Base-by-base conservation (phyloP, 2,797 vertebrate genomes). In the Arremon aurantiirostris region DNA sequence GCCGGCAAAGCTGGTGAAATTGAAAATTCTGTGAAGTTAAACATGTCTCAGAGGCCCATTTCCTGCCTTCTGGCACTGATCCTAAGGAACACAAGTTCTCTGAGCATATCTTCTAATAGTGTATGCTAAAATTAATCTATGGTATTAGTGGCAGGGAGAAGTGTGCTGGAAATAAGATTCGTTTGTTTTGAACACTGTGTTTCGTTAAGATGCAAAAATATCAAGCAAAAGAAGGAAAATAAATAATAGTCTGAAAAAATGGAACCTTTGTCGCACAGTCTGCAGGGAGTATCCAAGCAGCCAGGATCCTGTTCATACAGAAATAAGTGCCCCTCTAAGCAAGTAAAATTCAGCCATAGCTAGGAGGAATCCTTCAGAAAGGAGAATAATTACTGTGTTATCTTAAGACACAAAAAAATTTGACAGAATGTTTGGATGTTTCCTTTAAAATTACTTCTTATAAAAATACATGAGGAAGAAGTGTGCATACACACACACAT, bases 111-210 rank as follows among this genome's bases (percentile, higher is more conserved):
- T 81, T 90, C 70, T 87, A 90, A 84, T 71, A 61, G 12, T 30
- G 20, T 27, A 23, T 44, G 35, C 24, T 80, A 78, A 82, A 95
- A 93, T 76, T 76, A 72, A 27, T 64, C 34, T 77, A 56, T 47
- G 79, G 49, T 57, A 82, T 82, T 65, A 64, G 84, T 46, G 82
- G 13, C 50, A 88, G 55, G 50, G 72, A 93, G 71, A 90, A 64
- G 70, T 72, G n/a, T 91, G 83, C 34, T 88, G 24, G 24, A 73
- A 66, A 92, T 92, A 88, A 84, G 66, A 86, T 91, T 91, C 82
- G 72, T 90, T 93, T 95, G 68, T 61, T 95, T 92, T 70, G 47
- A 95, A 66, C 30, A 52, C 12, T 60, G 49, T 66, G 42, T 88
- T 93, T 92, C 66, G 72, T 72, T 82, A 79, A 63, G 76, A 50